phyloP scores from a whole-genome alignment of 2,113 vertebrate species.

The Pteropus alecto region DNA sequence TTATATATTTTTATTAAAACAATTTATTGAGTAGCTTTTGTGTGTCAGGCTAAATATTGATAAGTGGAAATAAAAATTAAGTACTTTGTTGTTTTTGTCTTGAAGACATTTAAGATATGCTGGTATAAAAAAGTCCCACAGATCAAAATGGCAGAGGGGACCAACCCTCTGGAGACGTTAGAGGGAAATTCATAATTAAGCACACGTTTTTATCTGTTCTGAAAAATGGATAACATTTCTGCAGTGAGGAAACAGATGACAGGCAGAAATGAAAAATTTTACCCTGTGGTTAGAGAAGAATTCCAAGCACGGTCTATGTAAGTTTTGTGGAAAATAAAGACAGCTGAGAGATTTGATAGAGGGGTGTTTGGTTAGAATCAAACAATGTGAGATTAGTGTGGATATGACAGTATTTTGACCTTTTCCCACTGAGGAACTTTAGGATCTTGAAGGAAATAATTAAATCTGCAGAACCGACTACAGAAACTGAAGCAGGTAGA shows the following conservation, averaged over 20 bases:
- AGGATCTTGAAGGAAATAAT: not conserved
- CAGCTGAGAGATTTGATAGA: not conserved
- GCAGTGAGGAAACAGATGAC: not conserved
- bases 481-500: not conserved
- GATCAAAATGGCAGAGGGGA: not conserved
- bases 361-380: not conserved
- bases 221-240: not conserved
- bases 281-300: not conserved
- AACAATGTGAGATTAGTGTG: not conserved
- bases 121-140: not conserved
- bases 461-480: not conserved
- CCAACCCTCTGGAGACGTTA: not conserved
- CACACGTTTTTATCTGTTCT: not conserved
- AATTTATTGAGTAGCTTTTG: not conserved
- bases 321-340: not conserved
- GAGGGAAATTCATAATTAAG: not conserved
- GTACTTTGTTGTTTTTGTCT: not conserved
- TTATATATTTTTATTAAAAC: not conserved
- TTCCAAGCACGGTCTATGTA: not conserved
- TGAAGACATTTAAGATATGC: not conserved
- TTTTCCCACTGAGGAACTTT: not conserved
- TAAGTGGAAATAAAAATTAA: not conserved
- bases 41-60: not conserved
- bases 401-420: not conserved
- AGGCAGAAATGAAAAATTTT: not conserved